Evolutionary conservation across 2,113 vertebrate species (phyloP).

Genomic region (Tupaia tana): DNA sequence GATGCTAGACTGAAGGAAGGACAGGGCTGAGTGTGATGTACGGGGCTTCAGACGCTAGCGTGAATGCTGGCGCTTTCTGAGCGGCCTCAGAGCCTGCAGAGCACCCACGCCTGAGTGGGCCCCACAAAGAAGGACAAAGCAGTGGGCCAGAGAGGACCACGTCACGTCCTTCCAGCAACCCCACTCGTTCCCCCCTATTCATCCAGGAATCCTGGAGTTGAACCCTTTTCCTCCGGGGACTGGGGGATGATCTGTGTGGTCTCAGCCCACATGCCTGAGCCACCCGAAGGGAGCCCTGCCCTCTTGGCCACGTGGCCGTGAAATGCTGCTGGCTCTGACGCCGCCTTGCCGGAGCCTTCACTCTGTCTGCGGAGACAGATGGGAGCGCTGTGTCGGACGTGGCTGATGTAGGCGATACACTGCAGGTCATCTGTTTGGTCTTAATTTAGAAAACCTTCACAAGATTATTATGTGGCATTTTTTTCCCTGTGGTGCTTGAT

Average conservation of each 20-base stretch:
- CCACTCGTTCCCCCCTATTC: fast-evolving
- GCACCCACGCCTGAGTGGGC: not conserved
- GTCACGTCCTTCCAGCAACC: fast-evolving
- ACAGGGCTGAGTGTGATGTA: fast-evolving
- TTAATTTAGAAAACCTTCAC: constrained; percentile 75
- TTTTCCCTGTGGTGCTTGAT: constrained; percentile 38
- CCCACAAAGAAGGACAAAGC: not conserved
- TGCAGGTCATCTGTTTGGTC: constrained; percentile 67
- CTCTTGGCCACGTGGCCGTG: not conserved
- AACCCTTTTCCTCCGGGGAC: not conserved
- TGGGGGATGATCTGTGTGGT: fast-evolving
- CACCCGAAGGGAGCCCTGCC: fast-evolving
- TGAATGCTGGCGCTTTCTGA: not conserved
- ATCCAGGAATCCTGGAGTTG: too few relatives aligned
- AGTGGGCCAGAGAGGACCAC: not conserved
- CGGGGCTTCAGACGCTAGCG: fast-evolving
- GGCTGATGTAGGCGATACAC: constrained; percentile 40
- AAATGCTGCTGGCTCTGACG: not conserved
- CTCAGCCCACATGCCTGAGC: not conserved
- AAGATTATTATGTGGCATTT: constrained; percentile 49
- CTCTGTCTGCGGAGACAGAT: not conserved
- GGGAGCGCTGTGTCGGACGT: not conserved
- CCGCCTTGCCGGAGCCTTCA: not conserved
- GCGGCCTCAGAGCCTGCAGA: not conserved
- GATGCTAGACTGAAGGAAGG: too few relatives aligned